Conservation (phyloP, 2,888 invertebrate species). For the Ephialtes manifestator region DNA sequence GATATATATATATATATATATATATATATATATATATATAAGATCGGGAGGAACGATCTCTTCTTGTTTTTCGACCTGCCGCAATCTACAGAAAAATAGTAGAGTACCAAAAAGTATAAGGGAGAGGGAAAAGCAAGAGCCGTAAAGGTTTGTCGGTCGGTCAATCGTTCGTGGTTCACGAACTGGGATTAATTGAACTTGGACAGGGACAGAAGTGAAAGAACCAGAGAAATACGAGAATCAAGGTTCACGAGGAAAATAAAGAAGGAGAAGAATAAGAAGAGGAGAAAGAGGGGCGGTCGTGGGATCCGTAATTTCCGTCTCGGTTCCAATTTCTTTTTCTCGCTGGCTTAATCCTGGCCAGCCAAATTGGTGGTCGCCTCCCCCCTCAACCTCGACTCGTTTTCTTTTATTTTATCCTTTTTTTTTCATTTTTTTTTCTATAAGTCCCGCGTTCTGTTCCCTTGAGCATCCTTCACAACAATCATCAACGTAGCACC, state of each 20-base stretch:
- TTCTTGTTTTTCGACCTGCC: slow-evolving; percentile 29
- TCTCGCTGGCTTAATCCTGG: slow-evolving; percentile 78
- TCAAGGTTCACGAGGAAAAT: slow-evolving; percentile 24
- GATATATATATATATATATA: too few species aligned
- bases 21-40: slow-evolving; percentile 4
- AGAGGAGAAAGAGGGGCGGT: slow-evolving; percentile 50
- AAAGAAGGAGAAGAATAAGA: slow-evolving; percentile 51
- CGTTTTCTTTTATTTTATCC: slow-evolving; percentile 56
- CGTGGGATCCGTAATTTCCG: slow-evolving; percentile 78
- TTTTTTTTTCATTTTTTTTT: slow-evolving; percentile 21
- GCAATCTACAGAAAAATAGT: slow-evolving; percentile 18
- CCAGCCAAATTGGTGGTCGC: slow-evolving; percentile 76
- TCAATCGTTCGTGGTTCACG: slow-evolving; percentile 53
- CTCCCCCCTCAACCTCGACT: slow-evolving; percentile 68
- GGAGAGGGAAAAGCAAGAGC: slow-evolving; percentile 2
- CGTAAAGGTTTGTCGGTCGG: slow-evolving; percentile 44
- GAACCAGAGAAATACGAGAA: slow-evolving; percentile 33
- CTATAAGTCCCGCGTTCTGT: slow-evolving; percentile 52
- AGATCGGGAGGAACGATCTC: slow-evolving; percentile 18
- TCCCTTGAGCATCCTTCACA: slow-evolving; percentile 62
- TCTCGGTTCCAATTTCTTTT: slow-evolving; percentile 81
- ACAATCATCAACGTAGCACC: not conserved
- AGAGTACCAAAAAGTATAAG: not conserved
- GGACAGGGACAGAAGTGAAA: slow-evolving; percentile 12
- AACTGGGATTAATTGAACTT: slow-evolving; percentile 43